phyloP scores from a whole-genome alignment of 2,113 vertebrate genomes.

The Hymenochirus boettgeri region DNA sequence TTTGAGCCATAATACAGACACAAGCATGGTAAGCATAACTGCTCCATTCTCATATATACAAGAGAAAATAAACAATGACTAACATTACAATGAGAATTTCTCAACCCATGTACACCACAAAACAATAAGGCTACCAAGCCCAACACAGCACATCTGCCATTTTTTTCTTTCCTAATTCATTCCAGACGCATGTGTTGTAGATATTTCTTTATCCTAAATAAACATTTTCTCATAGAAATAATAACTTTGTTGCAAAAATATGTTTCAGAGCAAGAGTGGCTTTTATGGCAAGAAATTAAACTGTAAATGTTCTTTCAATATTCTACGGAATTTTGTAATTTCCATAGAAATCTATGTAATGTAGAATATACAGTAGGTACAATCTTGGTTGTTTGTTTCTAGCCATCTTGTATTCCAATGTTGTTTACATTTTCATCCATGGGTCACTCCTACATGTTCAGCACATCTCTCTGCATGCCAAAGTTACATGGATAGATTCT shows the following conservation, averaged over 20 bases:
- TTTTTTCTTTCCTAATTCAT: conserved; percentile 39
- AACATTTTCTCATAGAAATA: conserved; percentile 22
- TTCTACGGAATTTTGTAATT: too few relatives aligned
- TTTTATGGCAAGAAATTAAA: background rate
- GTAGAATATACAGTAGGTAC: too few relatives aligned
- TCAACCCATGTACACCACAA: conserved; percentile 29
- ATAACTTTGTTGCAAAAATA: background rate
- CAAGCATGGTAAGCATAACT: conserved; percentile 38
- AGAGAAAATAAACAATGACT: conserved; percentile 41
- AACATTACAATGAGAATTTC: conserved; percentile 41
- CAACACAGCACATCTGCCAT: conserved; percentile 40
- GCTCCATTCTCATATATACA: conserved; percentile 38
- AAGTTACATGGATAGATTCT: too few relatives aligned
- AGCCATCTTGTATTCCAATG: too few relatives aligned
- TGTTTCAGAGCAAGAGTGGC: background rate
- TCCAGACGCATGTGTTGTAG: conserved; percentile 25
- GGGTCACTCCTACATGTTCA: too few relatives aligned
- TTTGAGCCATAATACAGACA: conserved; percentile 38
- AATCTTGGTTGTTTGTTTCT: too few relatives aligned
- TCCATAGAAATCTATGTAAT: too few relatives aligned
- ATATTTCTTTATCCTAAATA: conserved; percentile 28
- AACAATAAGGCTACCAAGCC: conserved; percentile 40
- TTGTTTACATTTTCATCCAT: too few relatives aligned
- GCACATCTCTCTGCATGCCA: too few relatives aligned
- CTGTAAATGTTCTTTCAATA: background rate